Evolutionary conservation across 2,113 vertebrate genomes (phyloP), one percentile per base, ranked within the genome.

Genomic region (Podiceps cristatus): DNA sequence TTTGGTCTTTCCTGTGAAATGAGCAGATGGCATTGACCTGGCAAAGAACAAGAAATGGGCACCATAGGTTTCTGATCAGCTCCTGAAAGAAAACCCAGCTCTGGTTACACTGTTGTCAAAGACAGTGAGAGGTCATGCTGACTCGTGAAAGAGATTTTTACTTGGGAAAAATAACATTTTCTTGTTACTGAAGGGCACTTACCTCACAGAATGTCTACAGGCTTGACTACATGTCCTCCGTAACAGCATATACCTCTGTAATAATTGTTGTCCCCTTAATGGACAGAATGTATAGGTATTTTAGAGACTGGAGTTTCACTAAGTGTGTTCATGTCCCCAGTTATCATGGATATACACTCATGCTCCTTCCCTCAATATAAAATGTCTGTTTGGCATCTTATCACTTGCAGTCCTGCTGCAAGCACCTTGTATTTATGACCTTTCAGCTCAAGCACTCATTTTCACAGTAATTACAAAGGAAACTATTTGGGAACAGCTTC

Each of bases 161-260:
- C 59, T 64, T 44, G 25, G 19, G 69, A 44, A 88, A 82, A 78
- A 40, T 9, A 69, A 17, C 40, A 35, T 68, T 83, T 68, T 56
- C 12, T 42, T n/a, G 11, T 83, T 56, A 14, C 12, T 55, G 28
- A 55, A 50, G 52, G 35, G 16, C 81, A 75, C 17, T 49, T 64
- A 69, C 28, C 35, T 76, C 3, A 1, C 25, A 52, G 45, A 80
- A 74, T 28, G 23, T 44, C 79, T 49, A 13, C 14, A 44, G 25
- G 25, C 87, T 72, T 68, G 40, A 15, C 18, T n/a, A 24, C 1
- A 1, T 7, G 16, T 28, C 8, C 17, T 86, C 44, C 0, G 0
- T 63, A 52, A 42, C 16, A 56, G 25, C 3, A 27, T 4, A 18
- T 37, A 37, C 33, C 42, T 59, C 29, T 85, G 0, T 53, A 71